Base-by-base conservation (phyloP, 2,888 invertebrate species). In the Oeneis ivallda region DNA sequence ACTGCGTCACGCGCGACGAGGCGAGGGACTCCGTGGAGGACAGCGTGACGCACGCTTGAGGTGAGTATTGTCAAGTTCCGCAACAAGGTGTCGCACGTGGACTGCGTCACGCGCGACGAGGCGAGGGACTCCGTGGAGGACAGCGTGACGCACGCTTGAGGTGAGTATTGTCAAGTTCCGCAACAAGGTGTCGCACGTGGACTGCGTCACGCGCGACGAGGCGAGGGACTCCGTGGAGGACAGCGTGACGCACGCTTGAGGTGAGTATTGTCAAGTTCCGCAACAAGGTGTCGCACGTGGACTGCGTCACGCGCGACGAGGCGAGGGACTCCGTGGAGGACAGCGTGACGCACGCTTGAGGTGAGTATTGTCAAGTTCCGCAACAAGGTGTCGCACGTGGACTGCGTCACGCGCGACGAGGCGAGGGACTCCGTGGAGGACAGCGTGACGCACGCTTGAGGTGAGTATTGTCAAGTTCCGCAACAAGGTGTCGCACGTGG, bases 11-110 rank as follows among this genome's bases (percentile, higher is more conserved):
- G 8, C 93, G 95, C 71, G 99, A 98, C 77, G 98, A 98, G 80
- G 99, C 99, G 0, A 94, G 98, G 72, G 99, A 99, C 92, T 99
- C 99, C 85, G 99, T 99, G 0, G 99, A 99, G 84, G 99, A 99
- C 83, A 99, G 99, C 81, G 96, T 96, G n/a, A n/a, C n/a, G n/a
- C n/a, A n/a, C n/a, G n/a, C n/a, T n/a, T n/a, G n/a, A n/a, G n/a
- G n/a, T n/a, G n/a, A n/a, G n/a, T n/a, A n/a, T n/a, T n/a, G 99
- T 99, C 69, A 98, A 98, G 84, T 99, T 98, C 88, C 92, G 98
- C 70, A 98, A 98, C 87, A 98, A 98, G 85, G 97, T 97, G 64
- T 96, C 95, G 53, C 99, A 99, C 89, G 97, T 99, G 52, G 99
- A 99, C 80, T 98, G 98, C 80, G 99, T 99, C n/a, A 94, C 96